Conservation (phyloP, 1,140 invertebrate genomes). For the Diabrotica virgifera region DNA sequence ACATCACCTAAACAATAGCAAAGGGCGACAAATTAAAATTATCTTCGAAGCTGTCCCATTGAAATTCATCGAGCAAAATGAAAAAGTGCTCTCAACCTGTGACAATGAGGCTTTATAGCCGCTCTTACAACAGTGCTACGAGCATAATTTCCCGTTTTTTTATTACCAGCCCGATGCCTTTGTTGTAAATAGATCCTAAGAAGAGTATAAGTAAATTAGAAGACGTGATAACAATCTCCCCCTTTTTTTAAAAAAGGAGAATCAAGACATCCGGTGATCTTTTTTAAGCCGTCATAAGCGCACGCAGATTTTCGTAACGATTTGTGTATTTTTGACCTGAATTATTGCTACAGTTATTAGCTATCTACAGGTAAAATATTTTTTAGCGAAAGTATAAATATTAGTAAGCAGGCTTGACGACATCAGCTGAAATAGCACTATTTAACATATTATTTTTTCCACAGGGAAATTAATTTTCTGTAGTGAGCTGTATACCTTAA, state of each 20-base stretch:
- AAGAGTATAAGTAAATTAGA: slow-evolving; percentile 67
- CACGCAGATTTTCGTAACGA: neutral
- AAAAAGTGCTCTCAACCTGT: neutral
- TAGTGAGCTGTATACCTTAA: too few species aligned
- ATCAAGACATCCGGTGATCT: slow-evolving; percentile 15
- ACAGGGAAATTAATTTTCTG: too few species aligned
- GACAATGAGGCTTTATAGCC: slow-evolving; percentile 14
- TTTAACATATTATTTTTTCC: too few species aligned
- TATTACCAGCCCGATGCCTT: slow-evolving; percentile 39
- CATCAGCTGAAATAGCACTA: too few species aligned
- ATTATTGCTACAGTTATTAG: neutral
- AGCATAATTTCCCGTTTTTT: slow-evolving; percentile 40
- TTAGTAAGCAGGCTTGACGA: too few species aligned
- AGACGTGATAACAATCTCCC: slow-evolving; percentile 65
- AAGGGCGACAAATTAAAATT: slow-evolving; percentile 10
- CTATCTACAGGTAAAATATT: neutral
- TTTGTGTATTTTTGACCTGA: neutral
- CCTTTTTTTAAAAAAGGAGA: slow-evolving; percentile 43
- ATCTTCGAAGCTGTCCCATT: slow-evolving; percentile 7
- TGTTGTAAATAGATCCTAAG: slow-evolving; percentile 62
- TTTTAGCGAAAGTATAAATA: neutral
- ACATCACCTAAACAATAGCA: slow-evolving; percentile 7
- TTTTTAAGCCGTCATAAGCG: slow-evolving; percentile 1
- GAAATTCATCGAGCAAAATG: slow-evolving; percentile 15
- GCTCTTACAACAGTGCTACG: slow-evolving; percentile 6